phyloP scores from a whole-genome alignment of 2,888 invertebrate genomes.

The Stenchaetothrips biformis region DNA sequence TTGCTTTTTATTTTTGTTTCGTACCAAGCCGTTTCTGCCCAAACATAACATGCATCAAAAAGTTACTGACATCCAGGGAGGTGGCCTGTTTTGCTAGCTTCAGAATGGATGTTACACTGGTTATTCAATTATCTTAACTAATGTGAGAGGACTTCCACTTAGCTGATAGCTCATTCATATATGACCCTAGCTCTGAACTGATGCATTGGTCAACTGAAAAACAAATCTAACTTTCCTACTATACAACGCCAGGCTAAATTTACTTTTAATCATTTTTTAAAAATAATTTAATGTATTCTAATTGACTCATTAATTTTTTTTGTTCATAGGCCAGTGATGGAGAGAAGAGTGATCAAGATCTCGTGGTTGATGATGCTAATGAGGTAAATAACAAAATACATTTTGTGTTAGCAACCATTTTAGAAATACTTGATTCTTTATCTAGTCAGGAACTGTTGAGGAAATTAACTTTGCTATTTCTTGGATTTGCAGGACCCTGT shows the following conservation, averaged over 20 bases:
- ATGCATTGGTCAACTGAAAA: too few relatives aligned
- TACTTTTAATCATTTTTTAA: conserved; percentile 30
- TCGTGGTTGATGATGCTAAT: conserved; percentile 92
- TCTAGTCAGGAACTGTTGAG: conserved; percentile 61
- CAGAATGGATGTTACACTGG: too few relatives aligned
- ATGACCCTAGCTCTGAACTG: too few relatives aligned
- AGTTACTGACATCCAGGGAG: too few relatives aligned
- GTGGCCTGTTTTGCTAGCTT: too few relatives aligned
- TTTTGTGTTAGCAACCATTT: too few relatives aligned
- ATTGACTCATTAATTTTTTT: not conserved
- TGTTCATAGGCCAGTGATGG: conserved; percentile 67
- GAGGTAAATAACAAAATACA: conserved; percentile 51
- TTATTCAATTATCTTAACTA: too few relatives aligned
- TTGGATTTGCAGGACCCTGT: conserved; percentile 59
- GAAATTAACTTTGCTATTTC: conserved; percentile 41
- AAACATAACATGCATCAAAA: too few relatives aligned
- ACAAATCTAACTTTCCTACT: conserved; percentile 4
- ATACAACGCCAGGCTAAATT: conserved; percentile 31
- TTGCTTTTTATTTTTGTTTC: not conserved
- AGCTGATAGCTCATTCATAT: too few relatives aligned
- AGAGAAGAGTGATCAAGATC: conserved; percentile 83
- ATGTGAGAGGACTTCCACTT: too few relatives aligned
- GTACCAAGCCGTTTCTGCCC: not conserved
- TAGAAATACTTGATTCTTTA: too few relatives aligned
- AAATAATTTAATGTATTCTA: conserved; percentile 27